These are phyloP conservation scores for Choreutis nemorana DNA, from an alignment of 2,888 invertebrate genomes.

Conservation along the genomic window DNA sequence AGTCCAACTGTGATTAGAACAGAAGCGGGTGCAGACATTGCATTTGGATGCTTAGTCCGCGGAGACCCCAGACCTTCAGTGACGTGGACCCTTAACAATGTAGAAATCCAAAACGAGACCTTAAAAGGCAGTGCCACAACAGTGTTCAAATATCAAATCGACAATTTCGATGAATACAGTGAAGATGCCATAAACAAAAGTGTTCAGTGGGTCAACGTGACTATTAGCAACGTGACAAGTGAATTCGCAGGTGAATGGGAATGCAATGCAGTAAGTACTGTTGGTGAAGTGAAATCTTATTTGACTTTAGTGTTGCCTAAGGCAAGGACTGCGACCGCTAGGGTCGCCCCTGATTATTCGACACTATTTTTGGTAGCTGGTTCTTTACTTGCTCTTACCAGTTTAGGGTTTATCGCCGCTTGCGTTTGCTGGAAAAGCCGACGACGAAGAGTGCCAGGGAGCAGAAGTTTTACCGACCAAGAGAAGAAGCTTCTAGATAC, in stretches of 20 bases:
- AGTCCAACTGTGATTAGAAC: constrained; percentile 70
- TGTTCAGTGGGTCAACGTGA: constrained; percentile 80
- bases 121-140: constrained; percentile 36
- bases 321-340: constrained; percentile 78
- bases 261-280: constrained; percentile 77
- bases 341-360: constrained; percentile 75
- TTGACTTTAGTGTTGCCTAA: constrained; percentile 59
- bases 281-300: constrained; percentile 68
- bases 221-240: constrained; percentile 82
- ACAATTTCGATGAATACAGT: constrained; percentile 39
- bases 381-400: constrained; percentile 72
- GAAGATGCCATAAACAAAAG: constrained; percentile 52
- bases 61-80: constrained; percentile 85
- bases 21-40: constrained; percentile 82
- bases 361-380: constrained; percentile 76
- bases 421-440: constrained; percentile 70
- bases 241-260: constrained; percentile 86
- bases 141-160: constrained; percentile 30
- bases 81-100: constrained; percentile 80
- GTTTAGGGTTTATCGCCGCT: constrained; percentile 64
- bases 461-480: constrained; percentile 83
- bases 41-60: constrained; percentile 79
- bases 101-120: constrained; percentile 34
- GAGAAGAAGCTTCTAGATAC: constrained; percentile 86
- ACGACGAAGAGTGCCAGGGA: constrained; percentile 74